Base-by-base conservation (phyloP, 2,888 invertebrate genomes). In the Phengaris alcon region DNA sequence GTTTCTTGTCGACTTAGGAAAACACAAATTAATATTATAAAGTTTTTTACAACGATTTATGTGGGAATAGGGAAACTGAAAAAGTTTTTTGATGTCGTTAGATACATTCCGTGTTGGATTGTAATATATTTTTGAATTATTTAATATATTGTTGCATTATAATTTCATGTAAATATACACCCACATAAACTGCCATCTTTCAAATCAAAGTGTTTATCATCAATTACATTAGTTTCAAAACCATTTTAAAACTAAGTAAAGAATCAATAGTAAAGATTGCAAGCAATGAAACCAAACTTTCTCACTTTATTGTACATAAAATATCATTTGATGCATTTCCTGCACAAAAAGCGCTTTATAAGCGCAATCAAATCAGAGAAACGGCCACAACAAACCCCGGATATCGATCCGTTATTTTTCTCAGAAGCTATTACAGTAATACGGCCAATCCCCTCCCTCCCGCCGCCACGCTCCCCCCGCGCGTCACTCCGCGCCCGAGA, bases 351-450 rank as follows among this genome's bases (percentile, higher is more conserved):
- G 10, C 6, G 69, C 44, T 44, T 22, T 73, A 10, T 44, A 73
- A 54, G 68, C 73, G 70, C 78, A 79, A 79, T 80, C 79, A 79
- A 77, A 77, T 77, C 77, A 77, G 78, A 80, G 78, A 79, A 81
- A 79, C 77, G 78, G 80, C 82, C 79, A 76, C 81, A 82, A 80
- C 79, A 83, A 84, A 83, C 80, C 77, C 78, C 82, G 84, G 86
- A 85, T 89, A 90, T 90, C 86, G 89, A 90, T 88, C 89, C 84
- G 86, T 85, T 89, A 88, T 89, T 90, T 89, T 84, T 84, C 84
- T 85, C 82, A 84, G 84, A 85, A 83, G 84, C 85, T 88, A 87
- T 88, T 87, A 88, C 84, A 82, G 83, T 88, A 88, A 88, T 87
- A 86, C 88, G 84, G 85, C 85, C 86, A 87, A 88, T 88, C 83